A percentile compares a stretch with the other conserved stretches of the same genome.
phyloP scores from a whole-genome alignment of 2,888 invertebrate species.

The Dryadula phaetusa region DNA sequence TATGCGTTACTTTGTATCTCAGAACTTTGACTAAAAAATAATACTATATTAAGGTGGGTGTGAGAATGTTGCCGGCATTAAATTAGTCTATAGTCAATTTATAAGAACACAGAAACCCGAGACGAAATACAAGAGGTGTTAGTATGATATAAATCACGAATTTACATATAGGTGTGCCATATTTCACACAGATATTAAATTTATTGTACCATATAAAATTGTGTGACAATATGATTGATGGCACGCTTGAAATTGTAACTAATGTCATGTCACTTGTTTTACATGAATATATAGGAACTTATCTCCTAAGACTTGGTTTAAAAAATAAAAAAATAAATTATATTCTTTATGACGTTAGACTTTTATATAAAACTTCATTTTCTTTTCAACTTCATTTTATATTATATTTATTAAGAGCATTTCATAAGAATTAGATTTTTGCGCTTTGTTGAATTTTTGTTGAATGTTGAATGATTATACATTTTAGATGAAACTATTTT shows the following conservation, averaged over 20 bases:
- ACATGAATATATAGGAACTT: neutral
- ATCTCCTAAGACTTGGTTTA: neutral
- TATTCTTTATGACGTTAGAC: too few species aligned
- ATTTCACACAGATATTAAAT: conserved; percentile 29
- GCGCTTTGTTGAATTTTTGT: too few species aligned
- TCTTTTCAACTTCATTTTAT: too few species aligned
- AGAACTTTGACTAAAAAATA: neutral
- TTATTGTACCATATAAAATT: conserved; percentile 12
- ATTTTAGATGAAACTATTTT: too few species aligned
- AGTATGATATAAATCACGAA: conserved; percentile 18
- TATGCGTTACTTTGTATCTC: neutral
- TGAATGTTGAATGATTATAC: too few species aligned
- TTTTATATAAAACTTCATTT: too few species aligned
- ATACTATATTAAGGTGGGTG: neutral
- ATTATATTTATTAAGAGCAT: too few species aligned
- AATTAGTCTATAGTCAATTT: conserved; percentile 8
- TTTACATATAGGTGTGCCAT: conserved; percentile 13
- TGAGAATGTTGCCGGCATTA: conserved; percentile 1
- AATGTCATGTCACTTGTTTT: neutral
- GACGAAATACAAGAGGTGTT: conserved; percentile 12
- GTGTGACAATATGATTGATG: conserved; percentile 5
- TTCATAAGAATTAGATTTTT: too few species aligned
- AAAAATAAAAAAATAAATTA: neutral
- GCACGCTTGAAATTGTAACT: neutral
- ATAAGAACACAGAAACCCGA: conserved; percentile 16